phyloP scores from a whole-genome alignment of 2,113 vertebrate genomes.

The Mus musculus region GRCm39 chrX:84023001-84023500 shows the following conservation, averaged over 20 bases:
- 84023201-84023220: background rate
- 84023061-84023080: background rate
- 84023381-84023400: slow-evolving; percentile 61
- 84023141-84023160: background rate
- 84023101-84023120: slow-evolving; percentile 36
- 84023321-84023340: slow-evolving; percentile 7
- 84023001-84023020: slow-evolving; percentile 24
- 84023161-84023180: background rate
- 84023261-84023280: slow-evolving; percentile 53
- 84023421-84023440: slow-evolving; percentile 68
- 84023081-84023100: slow-evolving; percentile 53
- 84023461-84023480: slow-evolving; percentile 61
- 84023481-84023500: slow-evolving; percentile 63
- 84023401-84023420: slow-evolving; percentile 51
- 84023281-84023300: slow-evolving; percentile 38
- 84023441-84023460: slow-evolving; percentile 68
- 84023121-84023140: background rate
- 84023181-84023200: slow-evolving; percentile 25
- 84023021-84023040: slow-evolving; percentile 32
- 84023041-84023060: background rate
- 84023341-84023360: slow-evolving; percentile 50
- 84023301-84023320: slow-evolving; percentile 11
- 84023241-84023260: slow-evolving; percentile 39
- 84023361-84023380: slow-evolving; percentile 26
- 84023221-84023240: slow-evolving; percentile 7